Conservation (phyloP, 2,888 invertebrate genomes). For the Pseudococcus viburni region DNA sequence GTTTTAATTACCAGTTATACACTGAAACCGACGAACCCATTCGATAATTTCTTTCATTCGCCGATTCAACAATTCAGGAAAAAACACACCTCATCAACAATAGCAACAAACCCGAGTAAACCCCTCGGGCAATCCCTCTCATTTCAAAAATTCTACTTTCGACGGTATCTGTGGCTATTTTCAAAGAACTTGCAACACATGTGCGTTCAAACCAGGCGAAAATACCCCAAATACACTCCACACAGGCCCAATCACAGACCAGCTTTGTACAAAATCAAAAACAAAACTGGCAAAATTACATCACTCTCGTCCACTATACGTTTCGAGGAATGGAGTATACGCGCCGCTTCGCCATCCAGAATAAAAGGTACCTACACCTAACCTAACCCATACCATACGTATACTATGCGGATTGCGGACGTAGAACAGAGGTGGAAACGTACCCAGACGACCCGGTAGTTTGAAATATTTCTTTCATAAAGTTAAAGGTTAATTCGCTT, state of each 20-base stretch:
- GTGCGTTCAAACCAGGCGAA: background rate
- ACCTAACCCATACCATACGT: too few relatives aligned
- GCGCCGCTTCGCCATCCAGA: background rate
- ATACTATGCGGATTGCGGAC: background rate
- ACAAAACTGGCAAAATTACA: background rate
- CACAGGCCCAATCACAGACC: background rate
- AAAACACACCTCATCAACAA: too few relatives aligned
- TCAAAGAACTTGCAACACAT: background rate
- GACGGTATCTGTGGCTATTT: background rate
- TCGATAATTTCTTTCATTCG: too few relatives aligned
- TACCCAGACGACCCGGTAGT: slow-evolving; percentile 40
- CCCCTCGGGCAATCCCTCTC: too few relatives aligned
- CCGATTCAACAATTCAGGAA: too few relatives aligned
- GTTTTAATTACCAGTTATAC: too few relatives aligned
- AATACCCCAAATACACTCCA: background rate
- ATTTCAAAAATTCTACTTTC: background rate
- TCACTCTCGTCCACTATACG: background rate
- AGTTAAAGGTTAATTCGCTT: slow-evolving; percentile 55
- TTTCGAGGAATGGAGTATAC: background rate
- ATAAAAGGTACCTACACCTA: background rate
- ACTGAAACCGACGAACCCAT: too few relatives aligned
- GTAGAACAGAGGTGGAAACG: background rate
- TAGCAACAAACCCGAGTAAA: too few relatives aligned
- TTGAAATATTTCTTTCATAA: slow-evolving; percentile 52
- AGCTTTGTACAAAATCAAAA: background rate